Evolutionary conservation across 2,797 vertebrate species (phyloP).

Genomic region (Chromobotia macracanthus): DNA sequence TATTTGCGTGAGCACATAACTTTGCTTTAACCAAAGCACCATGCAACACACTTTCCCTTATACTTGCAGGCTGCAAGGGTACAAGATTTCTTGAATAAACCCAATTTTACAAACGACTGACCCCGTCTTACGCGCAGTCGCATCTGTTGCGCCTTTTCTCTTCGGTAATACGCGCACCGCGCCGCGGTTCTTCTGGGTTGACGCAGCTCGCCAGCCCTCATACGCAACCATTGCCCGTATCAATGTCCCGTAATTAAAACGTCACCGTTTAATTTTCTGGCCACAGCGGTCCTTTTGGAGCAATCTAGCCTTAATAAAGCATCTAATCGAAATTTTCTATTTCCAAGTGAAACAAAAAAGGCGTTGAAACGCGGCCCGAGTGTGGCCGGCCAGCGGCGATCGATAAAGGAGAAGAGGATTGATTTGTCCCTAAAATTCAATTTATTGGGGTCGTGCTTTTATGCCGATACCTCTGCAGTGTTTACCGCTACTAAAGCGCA

Average conservation of each 20-base stretch:
- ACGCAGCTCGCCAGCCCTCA: constrained; percentile 51
- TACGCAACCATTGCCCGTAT: constrained; percentile 68
- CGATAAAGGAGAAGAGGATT: constrained; percentile 75
- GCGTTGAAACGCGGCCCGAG: constrained; percentile 68
- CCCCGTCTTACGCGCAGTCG: constrained; percentile 67
- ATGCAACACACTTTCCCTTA: not conserved
- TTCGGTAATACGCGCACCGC: constrained; percentile 12
- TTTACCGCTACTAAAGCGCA: constrained; percentile 17
- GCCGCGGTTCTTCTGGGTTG: constrained; percentile 52
- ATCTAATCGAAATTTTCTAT: constrained; percentile 79
- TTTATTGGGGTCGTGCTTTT: constrained; percentile 83
- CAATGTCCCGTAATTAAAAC: constrained; percentile 78
- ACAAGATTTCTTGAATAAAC: not conserved
- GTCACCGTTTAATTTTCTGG: constrained; percentile 68
- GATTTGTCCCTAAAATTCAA: constrained; percentile 80
- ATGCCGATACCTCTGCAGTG: constrained; percentile 72
- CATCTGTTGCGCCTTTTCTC: constrained; percentile 31
- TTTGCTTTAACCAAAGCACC: not conserved
- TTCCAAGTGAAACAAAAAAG: constrained; percentile 69
- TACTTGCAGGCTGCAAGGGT: not conserved
- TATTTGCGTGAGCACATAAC: not conserved
- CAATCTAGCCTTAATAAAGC: constrained; percentile 67
- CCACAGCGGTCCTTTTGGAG: constrained; percentile 68
- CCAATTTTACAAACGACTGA: constrained; percentile 65
- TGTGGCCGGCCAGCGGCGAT: constrained; percentile 67